Evolutionary conservation across 2,797 vertebrate genomes (phyloP).

Genomic region (Protosalanx chinensis): DNA sequence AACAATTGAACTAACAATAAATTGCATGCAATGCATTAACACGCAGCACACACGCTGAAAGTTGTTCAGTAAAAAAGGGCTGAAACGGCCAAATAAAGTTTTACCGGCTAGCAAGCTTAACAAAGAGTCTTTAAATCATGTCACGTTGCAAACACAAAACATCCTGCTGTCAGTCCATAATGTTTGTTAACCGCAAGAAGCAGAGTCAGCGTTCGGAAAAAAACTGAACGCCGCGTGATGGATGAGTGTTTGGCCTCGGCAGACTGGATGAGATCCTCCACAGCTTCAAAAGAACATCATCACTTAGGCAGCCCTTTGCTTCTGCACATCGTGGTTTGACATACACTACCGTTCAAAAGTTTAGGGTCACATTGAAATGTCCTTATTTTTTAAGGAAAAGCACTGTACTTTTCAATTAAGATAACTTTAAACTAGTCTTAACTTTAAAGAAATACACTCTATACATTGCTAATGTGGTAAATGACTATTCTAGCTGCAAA

Average conservation of each 20-base stretch:
- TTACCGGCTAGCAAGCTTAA: neutral
- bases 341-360: no score
- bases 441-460: no score
- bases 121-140: neutral
- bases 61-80: neutral
- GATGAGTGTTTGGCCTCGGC: slow-evolving; percentile 1
- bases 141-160: no score
- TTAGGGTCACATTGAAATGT: no score
- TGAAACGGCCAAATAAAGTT: neutral
- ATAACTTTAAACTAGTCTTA: no score
- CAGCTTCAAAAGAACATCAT: neutral
- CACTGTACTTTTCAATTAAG: no score
- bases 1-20: neutral
- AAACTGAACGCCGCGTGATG: no score
- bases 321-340: neutral
- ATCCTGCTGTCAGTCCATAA: no score
- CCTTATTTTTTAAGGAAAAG: no score
- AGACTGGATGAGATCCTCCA: slow-evolving; percentile 12
- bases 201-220: neutral
- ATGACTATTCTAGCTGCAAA: no score
- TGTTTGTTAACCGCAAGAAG: neutral
- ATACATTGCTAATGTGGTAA: no score
- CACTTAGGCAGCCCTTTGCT: neutral
- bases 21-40: neutral
- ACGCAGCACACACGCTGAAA: neutral